These are phyloP conservation scores for Mythimna lalbum DNA, from an alignment of 2,888 invertebrate genomes.

Conservation along the genomic window DNA sequence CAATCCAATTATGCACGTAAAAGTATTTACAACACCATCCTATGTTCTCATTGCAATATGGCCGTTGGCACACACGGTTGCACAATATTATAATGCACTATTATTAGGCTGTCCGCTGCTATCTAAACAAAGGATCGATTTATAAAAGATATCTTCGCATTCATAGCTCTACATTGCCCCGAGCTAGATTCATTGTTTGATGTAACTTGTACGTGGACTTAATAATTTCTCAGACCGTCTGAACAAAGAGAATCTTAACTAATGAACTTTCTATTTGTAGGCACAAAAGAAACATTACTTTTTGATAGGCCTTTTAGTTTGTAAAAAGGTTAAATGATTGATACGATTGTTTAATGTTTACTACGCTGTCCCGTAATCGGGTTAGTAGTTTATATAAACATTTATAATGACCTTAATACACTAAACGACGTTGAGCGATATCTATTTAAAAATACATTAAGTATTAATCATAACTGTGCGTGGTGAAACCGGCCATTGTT, in stretches of 20 bases:
- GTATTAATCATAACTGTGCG: slow-evolving; percentile 63
- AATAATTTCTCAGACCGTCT: slow-evolving; percentile 37
- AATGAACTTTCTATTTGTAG: slow-evolving; percentile 45
- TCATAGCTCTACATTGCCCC: slow-evolving; percentile 35
- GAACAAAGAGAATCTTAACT: slow-evolving; percentile 41
- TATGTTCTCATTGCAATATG: slow-evolving; percentile 49
- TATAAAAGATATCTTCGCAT: slow-evolving; percentile 53
- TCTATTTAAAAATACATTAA: slow-evolving; percentile 63
- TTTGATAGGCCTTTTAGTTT: slow-evolving; percentile 12
- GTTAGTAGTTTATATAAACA: slow-evolving; percentile 45
- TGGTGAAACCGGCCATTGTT: slow-evolving; percentile 70
- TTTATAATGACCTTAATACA: slow-evolving; percentile 33
- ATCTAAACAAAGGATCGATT: slow-evolving; percentile 61
- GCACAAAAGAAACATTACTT: slow-evolving; percentile 3
- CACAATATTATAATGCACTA: slow-evolving; percentile 65
- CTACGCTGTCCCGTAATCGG: slow-evolving; percentile 17
- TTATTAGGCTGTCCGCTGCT: slow-evolving; percentile 63
- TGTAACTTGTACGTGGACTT: slow-evolving; percentile 40
- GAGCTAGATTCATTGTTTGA: slow-evolving; percentile 52
- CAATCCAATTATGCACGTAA: slow-evolving; percentile 69
- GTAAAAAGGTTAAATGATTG: slow-evolving; percentile 13
- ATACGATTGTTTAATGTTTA: slow-evolving; percentile 25
- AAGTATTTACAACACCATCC: slow-evolving; percentile 64
- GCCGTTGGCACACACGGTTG: slow-evolving; percentile 52
- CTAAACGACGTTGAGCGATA: slow-evolving; percentile 36